Evolutionary conservation across 64 coral and sea anemone genomes (phyloP).

Genomic region (Montipora cactus): DNA sequence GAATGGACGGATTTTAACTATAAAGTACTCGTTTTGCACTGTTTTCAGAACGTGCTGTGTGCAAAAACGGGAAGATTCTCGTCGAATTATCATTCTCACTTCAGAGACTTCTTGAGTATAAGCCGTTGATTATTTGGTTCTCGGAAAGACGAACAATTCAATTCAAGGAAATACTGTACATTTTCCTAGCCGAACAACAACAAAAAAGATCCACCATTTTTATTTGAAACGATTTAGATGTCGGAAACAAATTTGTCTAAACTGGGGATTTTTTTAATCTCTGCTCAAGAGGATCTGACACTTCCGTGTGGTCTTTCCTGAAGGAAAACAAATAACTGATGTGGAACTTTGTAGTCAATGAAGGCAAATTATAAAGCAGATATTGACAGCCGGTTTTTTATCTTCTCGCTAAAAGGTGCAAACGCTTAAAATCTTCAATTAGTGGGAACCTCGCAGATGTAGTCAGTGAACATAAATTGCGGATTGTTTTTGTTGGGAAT

Average conservation of each 20-base stretch:
- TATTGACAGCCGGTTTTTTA: not conserved
- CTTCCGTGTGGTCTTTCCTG: no score
- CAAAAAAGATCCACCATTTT: no score
- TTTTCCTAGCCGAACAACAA: no score
- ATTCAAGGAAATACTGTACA: no score
- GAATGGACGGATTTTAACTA: not conserved
- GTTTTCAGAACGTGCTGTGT: not conserved
- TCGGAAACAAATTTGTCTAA: no score
- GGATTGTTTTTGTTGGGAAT: not conserved
- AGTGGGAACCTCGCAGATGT: not conserved
- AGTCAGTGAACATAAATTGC: not conserved
- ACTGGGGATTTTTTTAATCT: no score
- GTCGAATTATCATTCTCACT: no score
- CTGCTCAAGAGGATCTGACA: no score
- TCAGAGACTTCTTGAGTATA: not conserved
- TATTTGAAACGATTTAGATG: no score
- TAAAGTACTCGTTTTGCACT: constrained; percentile 10
- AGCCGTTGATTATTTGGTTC: not conserved
- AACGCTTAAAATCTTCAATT: not conserved
- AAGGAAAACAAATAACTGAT: no score
- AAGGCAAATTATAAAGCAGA: not conserved
- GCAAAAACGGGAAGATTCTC: not conserved
- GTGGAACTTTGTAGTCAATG: no score
- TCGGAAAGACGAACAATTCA: no score
- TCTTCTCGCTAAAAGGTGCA: not conserved